Evolutionary conservation across 2,797 vertebrate genomes (phyloP), one percentile per base, ranked within the genome.

Genomic region (Chaunax sp.): DNA sequence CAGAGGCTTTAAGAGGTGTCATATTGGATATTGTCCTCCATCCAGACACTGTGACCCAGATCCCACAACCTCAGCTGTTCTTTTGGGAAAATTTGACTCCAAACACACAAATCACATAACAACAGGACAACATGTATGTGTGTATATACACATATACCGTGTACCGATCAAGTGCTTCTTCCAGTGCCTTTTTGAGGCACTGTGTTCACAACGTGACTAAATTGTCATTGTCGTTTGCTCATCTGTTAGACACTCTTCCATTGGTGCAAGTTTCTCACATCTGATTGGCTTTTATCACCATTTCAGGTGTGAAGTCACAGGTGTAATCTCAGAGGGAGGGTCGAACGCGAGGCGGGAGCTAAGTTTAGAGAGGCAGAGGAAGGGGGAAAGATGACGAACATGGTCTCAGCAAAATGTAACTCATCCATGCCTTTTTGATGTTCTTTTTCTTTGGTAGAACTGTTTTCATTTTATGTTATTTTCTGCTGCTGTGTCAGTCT

Each of bases 1-100:
- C 78, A 80, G 59, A 89, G 89, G 87, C 83, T 89, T 87, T 76
- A 81, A 85, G 89, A 83, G 82, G 87, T 88, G 88, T 91, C 86
- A 87, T 77, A 72, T 89, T 82, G 64, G 81, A 86, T 86, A 82
- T 87, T 45, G 58, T 89, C 77, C 80, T 73, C 63, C 53, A 60
- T 84, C 78, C 82, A 80, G 77, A 85, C 75, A 67, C 64, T 73
- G 69, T 90, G 85, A 92, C 89, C 90, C 87, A 92, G 78, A 92
- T 90, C 75, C 55, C 66, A 64, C 76, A 72, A 74, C 65, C 64
- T 71, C 52, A 46, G 68, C 67, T 59, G 46, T 52, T 82, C 75
- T 75, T 78, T 72, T 25, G 50, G 68, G 35, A 43, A 47, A 46
- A 53, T 78, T 64, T 25, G 40, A 67, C 61, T 69, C 14, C 11